These are phyloP conservation scores for Lepilemur ruficaudatus DNA, from an alignment of 2,797 vertebrate species.

Conservation along the genomic window DNA sequence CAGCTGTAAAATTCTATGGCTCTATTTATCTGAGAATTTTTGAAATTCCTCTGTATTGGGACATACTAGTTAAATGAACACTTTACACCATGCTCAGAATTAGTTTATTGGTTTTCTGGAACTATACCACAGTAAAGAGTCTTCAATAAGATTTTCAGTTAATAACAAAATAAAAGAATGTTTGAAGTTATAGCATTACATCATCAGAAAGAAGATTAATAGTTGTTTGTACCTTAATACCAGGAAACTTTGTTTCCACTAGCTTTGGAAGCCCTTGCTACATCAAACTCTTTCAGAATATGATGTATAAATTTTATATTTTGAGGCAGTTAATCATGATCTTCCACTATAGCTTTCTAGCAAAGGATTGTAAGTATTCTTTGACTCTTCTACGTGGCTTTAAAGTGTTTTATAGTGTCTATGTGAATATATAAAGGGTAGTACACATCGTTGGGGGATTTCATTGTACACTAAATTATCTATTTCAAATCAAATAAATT, in stretches of 20 bases:
- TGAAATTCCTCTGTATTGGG: background rate
- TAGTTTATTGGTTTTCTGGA: conserved; percentile 19
- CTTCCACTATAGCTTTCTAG: background rate
- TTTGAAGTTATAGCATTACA: background rate
- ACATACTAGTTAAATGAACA: conserved; percentile 34
- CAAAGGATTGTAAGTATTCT: background rate
- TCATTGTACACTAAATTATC: background rate
- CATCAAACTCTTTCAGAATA: background rate
- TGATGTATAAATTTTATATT: background rate
- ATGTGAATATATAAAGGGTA: background rate
- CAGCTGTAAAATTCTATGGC: background rate
- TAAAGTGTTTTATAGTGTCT: background rate
- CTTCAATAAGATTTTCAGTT: conserved; percentile 25
- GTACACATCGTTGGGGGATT: background rate
- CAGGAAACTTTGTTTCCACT: background rate
- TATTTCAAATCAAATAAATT: conserved; percentile 41
- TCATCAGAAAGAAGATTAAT: conserved; percentile 36
- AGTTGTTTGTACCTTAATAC: background rate
- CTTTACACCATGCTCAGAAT: background rate
- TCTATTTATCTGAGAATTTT: background rate
- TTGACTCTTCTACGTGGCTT: background rate
- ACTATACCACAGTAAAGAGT: background rate
- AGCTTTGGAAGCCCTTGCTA: conserved; percentile 34
- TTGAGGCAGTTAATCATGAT: background rate
- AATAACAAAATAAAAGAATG: conserved; percentile 45